Conservation (phyloP, 2,113 vertebrate genomes). For the Chionis minor region DNA sequence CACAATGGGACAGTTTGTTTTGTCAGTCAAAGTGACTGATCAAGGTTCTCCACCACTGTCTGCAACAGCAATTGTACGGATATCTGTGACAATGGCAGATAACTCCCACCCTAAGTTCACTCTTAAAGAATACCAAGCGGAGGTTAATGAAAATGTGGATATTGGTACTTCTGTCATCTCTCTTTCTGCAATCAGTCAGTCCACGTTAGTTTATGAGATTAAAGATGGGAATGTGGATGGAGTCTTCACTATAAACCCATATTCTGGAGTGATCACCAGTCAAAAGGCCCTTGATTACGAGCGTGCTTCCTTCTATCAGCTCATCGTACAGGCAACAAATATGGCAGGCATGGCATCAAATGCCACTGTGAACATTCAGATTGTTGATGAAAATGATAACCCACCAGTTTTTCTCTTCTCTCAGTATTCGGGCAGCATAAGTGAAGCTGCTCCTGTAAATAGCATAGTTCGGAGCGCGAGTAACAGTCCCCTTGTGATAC, state of each 20-base stretch:
- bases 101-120: conserved; percentile 92
- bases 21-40: conserved; percentile 90
- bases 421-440: conserved; percentile 88
- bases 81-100: conserved; percentile 91
- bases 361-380: conserved; percentile 83
- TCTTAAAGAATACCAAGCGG: conserved; percentile 89
- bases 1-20: conserved; percentile 88
- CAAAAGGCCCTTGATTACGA: conserved; percentile 89
- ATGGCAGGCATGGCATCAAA: conserved; percentile 97
- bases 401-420: conserved; percentile 88
- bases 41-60: conserved; percentile 88
- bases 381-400: conserved; percentile 95
- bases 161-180: conserved; percentile 87
- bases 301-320: conserved; percentile 77
- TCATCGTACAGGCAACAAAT: conserved; percentile 89
- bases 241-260: conserved; percentile 90
- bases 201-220: conserved; percentile 91
- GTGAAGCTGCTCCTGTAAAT: conserved; percentile 89
- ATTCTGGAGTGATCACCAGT: conserved; percentile 92
- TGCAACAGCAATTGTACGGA: conserved; percentile 87
- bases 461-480: conserved; percentile 84
- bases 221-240: conserved; percentile 84
- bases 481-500: conserved; percentile 88
- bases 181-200: conserved; percentile 90
- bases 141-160: conserved; percentile 88